Evolutionary conservation across 2,113 vertebrate genomes (phyloP).

Genomic region (Acinonyx jubatus): DNA sequence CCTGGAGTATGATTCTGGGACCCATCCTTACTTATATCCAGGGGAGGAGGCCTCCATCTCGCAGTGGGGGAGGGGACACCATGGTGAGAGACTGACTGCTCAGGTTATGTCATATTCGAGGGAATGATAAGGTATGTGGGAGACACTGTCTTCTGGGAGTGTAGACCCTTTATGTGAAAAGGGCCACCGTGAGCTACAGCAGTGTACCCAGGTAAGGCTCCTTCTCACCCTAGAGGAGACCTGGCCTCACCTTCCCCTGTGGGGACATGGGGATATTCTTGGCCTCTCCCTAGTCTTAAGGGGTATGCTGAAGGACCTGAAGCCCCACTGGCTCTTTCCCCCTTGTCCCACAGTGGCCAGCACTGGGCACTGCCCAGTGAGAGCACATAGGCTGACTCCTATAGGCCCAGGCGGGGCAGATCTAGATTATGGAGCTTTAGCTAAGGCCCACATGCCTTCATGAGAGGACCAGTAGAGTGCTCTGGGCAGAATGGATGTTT

Average conservation of each 20-base stretch:
- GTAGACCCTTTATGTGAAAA: neutral
- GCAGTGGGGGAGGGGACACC: neutral
- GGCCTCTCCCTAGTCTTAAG: neutral
- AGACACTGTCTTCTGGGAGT: too few species aligned
- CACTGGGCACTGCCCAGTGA: neutral
- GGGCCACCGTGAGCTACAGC: neutral
- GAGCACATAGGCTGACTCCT: neutral
- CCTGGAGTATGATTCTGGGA: neutral
- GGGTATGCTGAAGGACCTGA: neutral
- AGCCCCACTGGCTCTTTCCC: neutral
- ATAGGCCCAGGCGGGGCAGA: neutral
- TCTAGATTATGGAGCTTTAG: neutral
- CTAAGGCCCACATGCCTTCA: neutral
- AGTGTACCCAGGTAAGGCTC: fast-evolving
- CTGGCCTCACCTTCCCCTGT: neutral
- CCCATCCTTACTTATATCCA: neutral
- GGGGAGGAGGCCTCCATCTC: neutral
- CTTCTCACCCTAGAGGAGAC: neutral
- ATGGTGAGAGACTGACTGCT: neutral
- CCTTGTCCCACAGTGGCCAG: neutral
- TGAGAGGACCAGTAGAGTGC: neutral
- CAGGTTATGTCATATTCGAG: neutral
- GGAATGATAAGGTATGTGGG: neutral
- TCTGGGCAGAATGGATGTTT: neutral
- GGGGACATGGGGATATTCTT: neutral